phyloP scores from a whole-genome alignment of 2,888 invertebrate genomes.

The Erebia palarica region DNA sequence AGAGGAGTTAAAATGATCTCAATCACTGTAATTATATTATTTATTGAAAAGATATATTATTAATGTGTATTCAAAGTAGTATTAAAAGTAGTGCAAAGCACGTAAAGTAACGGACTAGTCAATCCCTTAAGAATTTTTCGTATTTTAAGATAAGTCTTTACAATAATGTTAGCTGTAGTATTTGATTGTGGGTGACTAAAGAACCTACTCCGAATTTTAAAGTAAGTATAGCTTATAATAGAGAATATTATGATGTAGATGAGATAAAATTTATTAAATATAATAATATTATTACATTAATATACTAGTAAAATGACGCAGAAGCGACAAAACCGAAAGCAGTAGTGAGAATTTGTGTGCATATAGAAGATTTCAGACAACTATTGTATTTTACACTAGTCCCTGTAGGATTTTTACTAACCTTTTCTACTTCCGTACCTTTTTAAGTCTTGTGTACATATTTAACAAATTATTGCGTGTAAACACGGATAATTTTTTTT shows the following conservation, averaged over 20 bases:
- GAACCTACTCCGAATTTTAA: conserved; percentile 67
- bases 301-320: conserved; percentile 46
- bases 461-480: neutral
- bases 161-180: conserved; percentile 32
- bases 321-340: conserved; percentile 66
- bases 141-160: conserved; percentile 20
- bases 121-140: conserved; percentile 29
- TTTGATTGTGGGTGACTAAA: conserved; percentile 56
- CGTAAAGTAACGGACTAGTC: conserved; percentile 40
- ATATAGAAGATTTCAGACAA: conserved; percentile 47
- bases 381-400: conserved; percentile 68
- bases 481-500: neutral
- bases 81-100: conserved; percentile 44
- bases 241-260: conserved; percentile 41
- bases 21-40: conserved; percentile 23
- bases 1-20: conserved; percentile 12
- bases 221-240: conserved; percentile 52
- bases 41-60: conserved; percentile 16
- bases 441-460: conserved; percentile 36
- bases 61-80: conserved; percentile 25
- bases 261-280: conserved; percentile 39
- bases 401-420: conserved; percentile 76
- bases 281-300: conserved; percentile 33
- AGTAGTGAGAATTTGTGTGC: conserved; percentile 69
- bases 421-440: conserved; percentile 71